These are phyloP conservation scores for Ommatoiulus sabulosus DNA, from an alignment of 2,888 invertebrate species.

Conservation along the genomic window DNA sequence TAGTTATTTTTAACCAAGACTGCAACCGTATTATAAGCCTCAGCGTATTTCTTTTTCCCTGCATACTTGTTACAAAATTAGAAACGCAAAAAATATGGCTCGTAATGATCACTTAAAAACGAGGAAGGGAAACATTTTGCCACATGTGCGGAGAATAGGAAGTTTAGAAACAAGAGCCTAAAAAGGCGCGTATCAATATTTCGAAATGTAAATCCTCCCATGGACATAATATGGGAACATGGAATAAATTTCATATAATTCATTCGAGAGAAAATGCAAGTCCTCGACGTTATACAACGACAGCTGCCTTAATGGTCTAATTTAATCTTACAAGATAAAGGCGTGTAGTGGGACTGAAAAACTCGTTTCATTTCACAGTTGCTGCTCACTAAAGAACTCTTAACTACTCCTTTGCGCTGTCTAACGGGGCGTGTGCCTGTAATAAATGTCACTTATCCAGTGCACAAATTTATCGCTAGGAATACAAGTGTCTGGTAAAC, in stretches of 20 bases:
- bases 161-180: neutral
- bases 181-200: neutral
- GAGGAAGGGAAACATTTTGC: neutral
- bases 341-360: neutral
- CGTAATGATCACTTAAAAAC: constrained; percentile 17
- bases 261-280: neutral
- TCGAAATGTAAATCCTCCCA: neutral
- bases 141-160: neutral
- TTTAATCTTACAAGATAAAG: neutral
- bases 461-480: neutral
- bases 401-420: neutral
- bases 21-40: neutral
- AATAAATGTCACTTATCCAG: neutral
- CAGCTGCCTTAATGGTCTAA: neutral
- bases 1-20: constrained; percentile 33
- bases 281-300: neutral
- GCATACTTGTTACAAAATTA: constrained; percentile 8
- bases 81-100: neutral
- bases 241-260: neutral
- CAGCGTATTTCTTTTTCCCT: neutral
- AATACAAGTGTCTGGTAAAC: constrained; percentile 28
- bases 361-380: constrained; percentile 6
- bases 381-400: neutral
- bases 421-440: neutral
- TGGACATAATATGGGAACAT: no score